Percentiles rank a stretch among this genome's conserved stretches.
These are phyloP conservation scores for Dascillus cervinus DNA, from an alignment of 2,888 invertebrate species.

Conservation along the genomic window DNA sequence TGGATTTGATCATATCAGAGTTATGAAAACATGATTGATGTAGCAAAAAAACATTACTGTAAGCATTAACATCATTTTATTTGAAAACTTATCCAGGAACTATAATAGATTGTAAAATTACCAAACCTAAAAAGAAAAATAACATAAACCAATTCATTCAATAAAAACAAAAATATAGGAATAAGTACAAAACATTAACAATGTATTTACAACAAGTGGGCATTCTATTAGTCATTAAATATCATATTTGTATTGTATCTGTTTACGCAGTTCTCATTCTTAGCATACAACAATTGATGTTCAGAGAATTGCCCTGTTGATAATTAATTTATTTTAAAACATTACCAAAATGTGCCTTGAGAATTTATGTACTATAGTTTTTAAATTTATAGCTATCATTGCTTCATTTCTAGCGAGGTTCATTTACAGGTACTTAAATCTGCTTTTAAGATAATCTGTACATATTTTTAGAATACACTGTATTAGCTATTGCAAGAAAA, in stretches of 20 bases:
- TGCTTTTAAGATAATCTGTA: too few species aligned
- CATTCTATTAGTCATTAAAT: too few species aligned
- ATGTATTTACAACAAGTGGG: constrained; percentile 20
- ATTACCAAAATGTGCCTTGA: constrained; percentile 28
- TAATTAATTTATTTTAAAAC: too few species aligned
- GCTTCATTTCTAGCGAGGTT: constrained; percentile 40
- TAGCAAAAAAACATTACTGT: too few species aligned
- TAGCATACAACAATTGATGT: constrained; percentile 11
- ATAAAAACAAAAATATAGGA: constrained; percentile 18
- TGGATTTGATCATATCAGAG: too few species aligned
- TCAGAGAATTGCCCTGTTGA: constrained; percentile 42
- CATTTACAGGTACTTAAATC: constrained; percentile 35
- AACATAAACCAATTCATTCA: constrained; percentile 13
- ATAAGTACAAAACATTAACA: constrained; percentile 34
- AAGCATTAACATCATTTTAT: constrained; percentile 30
- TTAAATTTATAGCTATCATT: constrained; percentile 27
- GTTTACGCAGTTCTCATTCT: too few species aligned
- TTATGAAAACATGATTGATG: too few species aligned
- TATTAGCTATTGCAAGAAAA: too few species aligned
- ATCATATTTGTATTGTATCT: too few species aligned
- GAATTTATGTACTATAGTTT: constrained; percentile 9
- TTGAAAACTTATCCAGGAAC: constrained; percentile 37
- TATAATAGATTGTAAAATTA: constrained; percentile 23
- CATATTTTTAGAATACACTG: too few species aligned
- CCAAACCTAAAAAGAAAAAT: constrained; percentile 16